phyloP scores from a whole-genome alignment of 1,140 invertebrate genomes.

The Samia ricini region DNA sequence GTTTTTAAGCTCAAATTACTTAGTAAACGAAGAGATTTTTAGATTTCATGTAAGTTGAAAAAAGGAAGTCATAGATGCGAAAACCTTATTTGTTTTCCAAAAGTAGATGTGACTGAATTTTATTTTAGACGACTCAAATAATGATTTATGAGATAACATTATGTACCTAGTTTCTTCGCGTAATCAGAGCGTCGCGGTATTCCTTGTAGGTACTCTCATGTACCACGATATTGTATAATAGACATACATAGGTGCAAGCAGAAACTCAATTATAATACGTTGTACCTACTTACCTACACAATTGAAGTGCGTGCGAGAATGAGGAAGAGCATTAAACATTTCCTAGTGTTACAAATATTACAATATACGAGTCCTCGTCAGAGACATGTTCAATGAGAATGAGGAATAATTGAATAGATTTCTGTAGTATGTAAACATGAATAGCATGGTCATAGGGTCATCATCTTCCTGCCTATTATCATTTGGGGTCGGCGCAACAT shows the following conservation, averaged over 20 bases:
- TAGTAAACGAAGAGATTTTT: no score
- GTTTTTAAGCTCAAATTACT: no score
- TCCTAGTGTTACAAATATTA: constrained; percentile 58
- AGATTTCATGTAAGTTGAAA: no score
- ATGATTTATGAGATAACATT: not conserved
- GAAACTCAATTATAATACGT: not conserved
- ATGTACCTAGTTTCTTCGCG: constrained; percentile 20
- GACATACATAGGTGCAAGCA: constrained; percentile 6
- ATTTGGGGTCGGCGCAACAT: no score
- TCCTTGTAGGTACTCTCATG: constrained; percentile 26
- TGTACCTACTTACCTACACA: constrained; percentile 45
- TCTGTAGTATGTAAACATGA: not conserved
- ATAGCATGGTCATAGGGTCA: no score
- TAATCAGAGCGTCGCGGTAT: constrained; percentile 59
- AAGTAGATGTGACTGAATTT: no score
- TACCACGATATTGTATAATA: constrained; percentile 65
- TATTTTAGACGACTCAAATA: not conserved
- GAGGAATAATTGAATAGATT: not conserved
- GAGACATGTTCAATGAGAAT: not conserved
- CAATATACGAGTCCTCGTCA: constrained; percentile 43
- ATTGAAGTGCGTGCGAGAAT: constrained; percentile 50
- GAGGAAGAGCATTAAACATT: constrained; percentile 59
- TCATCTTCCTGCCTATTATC: no score
- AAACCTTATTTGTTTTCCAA: no score
- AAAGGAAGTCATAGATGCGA: no score